Evolutionary conservation across 2,888 invertebrate genomes (phyloP), one percentile per base, ranked within the genome.

Genomic region (Pasiphila rectangulata): DNA sequence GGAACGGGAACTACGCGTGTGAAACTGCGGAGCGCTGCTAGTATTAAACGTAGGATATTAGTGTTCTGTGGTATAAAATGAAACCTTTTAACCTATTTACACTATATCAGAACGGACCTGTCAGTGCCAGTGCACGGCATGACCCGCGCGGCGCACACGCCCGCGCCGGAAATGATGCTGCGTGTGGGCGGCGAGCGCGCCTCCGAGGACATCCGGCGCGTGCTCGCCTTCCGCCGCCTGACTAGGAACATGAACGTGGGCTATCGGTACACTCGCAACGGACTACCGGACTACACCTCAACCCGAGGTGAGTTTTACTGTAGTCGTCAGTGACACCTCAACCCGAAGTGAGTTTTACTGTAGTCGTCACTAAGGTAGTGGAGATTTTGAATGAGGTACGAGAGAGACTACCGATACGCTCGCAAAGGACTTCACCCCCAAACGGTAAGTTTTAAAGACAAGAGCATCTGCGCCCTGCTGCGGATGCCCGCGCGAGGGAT

Each of bases 161-260:
- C 52, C 5, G 41, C 59, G 36, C 0, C 64, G 21, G 41, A 54
- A 2, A 29, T 15, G 15, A 1, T 15, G 40, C 27, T 47, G 12
- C 51, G 46, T 10, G 47, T 46, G 17, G 34, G 35, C 23, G 51
- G 27, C 16, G 30, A 40, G 3, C 40, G 44, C 20, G 42, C 2
- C 15, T 34, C 24, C 52, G 5, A 34, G n/a, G 66, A 74, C 27
- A 53, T 75, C 7, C 64, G 66, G 35, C 68, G 68, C 27, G 60
- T 75, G 12, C 50, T 74, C n/a, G 69, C 72, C 2, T 63, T 75
- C 56, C 69, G 70, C 50, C 69, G 63, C 7, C 46, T 75, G 23
- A 63, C 65, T 1, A 63, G 67, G 24, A 65, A 51, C 27, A 23
- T 66, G 6, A 48, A 56, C 27, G 4, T 20, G 19, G 15, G 17